Conservation (phyloP, 1,140 invertebrate species). For the Leptoteleia sp. region DNA sequence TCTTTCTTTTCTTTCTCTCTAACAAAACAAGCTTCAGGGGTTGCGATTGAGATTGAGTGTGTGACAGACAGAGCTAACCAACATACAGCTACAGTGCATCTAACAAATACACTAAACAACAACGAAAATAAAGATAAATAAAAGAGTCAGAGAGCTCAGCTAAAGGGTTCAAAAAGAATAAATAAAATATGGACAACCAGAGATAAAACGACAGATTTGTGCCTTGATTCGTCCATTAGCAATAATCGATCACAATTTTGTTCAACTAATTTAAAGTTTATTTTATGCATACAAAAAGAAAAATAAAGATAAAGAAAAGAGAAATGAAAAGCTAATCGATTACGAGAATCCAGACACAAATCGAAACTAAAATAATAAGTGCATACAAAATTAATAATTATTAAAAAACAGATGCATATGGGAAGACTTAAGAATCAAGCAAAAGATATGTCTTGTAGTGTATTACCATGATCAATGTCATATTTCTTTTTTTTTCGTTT, state of each 20-base stretch:
- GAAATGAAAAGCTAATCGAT: too few relatives aligned
- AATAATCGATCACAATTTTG: too few relatives aligned
- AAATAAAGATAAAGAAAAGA: too few relatives aligned
- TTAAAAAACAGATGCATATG: constrained; percentile 57
- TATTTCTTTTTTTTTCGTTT: background rate
- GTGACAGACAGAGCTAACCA: constrained; percentile 81
- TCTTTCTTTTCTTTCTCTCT: constrained; percentile 41
- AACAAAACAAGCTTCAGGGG: constrained; percentile 80
- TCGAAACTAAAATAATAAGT: constrained; percentile 51
- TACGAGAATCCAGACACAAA: constrained; percentile 43
- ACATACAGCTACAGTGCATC: constrained; percentile 82
- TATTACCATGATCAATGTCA: too few relatives aligned
- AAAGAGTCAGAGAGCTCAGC: constrained; percentile 72
- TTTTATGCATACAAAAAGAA: too few relatives aligned
- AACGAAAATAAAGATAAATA: constrained; percentile 81
- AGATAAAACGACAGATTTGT: constrained; percentile 34
- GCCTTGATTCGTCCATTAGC: constrained; percentile 31
- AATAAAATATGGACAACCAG: constrained; percentile 58
- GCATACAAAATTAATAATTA: constrained; percentile 55
- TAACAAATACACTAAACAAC: constrained; percentile 82
- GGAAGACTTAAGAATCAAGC: constrained; percentile 41
- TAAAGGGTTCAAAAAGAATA: constrained; percentile 66
- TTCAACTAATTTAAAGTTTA: too few relatives aligned
- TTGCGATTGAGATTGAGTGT: constrained; percentile 79
- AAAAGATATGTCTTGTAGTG: constrained; percentile 44